phyloP scores from a whole-genome alignment of 2,797 vertebrate species.

The Phoebastria nigripes region DNA sequence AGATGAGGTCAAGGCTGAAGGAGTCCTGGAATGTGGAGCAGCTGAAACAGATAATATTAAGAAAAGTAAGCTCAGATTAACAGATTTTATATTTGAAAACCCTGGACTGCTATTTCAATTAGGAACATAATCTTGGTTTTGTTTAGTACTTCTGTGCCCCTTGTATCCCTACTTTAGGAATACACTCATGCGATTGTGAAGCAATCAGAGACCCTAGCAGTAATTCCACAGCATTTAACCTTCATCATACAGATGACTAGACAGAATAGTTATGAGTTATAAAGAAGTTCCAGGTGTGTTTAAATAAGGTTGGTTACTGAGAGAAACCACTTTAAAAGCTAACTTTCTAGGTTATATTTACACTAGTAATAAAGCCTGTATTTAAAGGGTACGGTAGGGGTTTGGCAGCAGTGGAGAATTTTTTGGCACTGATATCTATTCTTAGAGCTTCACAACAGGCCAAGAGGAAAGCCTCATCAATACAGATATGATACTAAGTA shows the following conservation, averaged over 20 bases:
- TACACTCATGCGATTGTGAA: not conserved
- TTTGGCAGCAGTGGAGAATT: not conserved
- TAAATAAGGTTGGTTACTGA: constrained; percentile 5
- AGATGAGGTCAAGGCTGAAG: constrained; percentile 50
- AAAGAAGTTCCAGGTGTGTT: constrained; percentile 60
- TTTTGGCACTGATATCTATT: not conserved
- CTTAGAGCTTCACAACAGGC: not conserved
- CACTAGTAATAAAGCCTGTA: not conserved
- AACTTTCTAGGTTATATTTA: not conserved
- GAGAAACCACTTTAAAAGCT: constrained; percentile 28
- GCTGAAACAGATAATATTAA: constrained; percentile 45
- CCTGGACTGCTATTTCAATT: constrained; percentile 25
- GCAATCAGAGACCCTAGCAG: not conserved
- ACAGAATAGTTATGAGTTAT: not conserved
- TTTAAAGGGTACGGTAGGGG: not conserved
- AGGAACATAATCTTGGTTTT: constrained; percentile 50
- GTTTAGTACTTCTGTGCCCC: constrained; percentile 33
- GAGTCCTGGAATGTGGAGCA: constrained; percentile 58
- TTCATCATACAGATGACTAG: constrained; percentile 18
- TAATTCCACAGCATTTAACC: constrained; percentile 47
- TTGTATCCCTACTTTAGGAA: constrained; percentile 24
- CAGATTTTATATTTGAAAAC: constrained; percentile 30
- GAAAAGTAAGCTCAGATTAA: constrained; percentile 49
- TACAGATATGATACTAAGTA: not conserved
- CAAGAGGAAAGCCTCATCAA: not conserved